These are phyloP conservation scores for Periparus ater DNA, from an alignment of 2,797 vertebrate genomes.

Conservation along the genomic window DNA sequence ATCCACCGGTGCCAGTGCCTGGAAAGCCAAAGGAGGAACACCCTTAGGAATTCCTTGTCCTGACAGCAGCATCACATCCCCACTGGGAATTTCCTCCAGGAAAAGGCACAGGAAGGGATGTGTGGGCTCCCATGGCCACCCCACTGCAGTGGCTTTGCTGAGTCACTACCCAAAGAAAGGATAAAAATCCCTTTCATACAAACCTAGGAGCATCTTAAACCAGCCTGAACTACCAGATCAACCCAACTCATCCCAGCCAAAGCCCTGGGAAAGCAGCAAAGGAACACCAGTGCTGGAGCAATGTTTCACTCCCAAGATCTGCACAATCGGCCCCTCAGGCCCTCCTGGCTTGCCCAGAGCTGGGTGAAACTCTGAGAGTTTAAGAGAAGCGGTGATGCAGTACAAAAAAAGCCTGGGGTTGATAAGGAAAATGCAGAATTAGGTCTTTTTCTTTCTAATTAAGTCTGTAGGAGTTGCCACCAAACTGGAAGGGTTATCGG, in stretches of 20 bases:
- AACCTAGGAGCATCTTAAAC: neutral
- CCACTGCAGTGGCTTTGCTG: neutral
- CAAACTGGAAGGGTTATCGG: neutral
- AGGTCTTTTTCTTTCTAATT: conserved; percentile 46
- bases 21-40: rapidly evolving
- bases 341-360: neutral
- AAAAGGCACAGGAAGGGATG: neutral
- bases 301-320: neutral
- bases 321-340: neutral
- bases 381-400: neutral
- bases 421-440: neutral
- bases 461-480: neutral
- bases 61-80: neutral
- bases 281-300: neutral
- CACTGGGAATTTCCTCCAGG: rapidly evolving
- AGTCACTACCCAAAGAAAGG: neutral
- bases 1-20: neutral
- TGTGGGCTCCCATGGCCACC: neutral
- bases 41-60: neutral
- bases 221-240: neutral
- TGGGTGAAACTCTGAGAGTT: neutral
- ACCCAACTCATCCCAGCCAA: neutral
- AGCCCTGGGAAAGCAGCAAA: neutral
- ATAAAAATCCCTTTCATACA: neutral
- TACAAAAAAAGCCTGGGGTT: neutral